Conservation (phyloP, 1,140 invertebrate genomes). For the Lethrus apterus region DNA sequence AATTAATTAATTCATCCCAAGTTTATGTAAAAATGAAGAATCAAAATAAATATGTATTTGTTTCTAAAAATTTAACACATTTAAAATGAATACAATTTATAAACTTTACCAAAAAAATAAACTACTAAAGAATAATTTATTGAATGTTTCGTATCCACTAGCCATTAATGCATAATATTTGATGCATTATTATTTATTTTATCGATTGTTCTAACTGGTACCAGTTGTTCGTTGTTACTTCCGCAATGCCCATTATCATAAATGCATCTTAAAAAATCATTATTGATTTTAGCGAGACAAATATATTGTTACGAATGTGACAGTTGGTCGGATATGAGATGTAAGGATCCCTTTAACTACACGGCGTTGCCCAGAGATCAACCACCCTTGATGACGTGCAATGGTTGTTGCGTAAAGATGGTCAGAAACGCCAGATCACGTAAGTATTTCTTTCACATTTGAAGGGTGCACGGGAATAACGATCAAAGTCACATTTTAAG, state of each 20-base stretch:
- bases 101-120: too few relatives aligned
- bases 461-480: not conserved
- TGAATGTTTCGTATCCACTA: constrained; percentile 20
- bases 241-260: not conserved
- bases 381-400: constrained; percentile 76
- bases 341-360: constrained; percentile 89
- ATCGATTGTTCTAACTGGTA: not conserved
- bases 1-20: too few relatives aligned
- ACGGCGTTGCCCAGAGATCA: constrained; percentile 76
- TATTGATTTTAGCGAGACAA: constrained; percentile 56
- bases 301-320: constrained; percentile 92
- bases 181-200: not conserved
- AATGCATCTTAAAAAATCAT: too few relatives aligned
- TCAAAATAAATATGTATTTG: too few relatives aligned
- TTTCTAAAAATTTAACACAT: too few relatives aligned
- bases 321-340: constrained; percentile 78
- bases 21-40: too few relatives aligned
- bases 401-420: constrained; percentile 93
- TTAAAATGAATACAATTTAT: too few relatives aligned
- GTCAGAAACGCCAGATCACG: constrained; percentile 81
- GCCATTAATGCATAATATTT: constrained; percentile 12
- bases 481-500: not conserved
- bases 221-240: not conserved
- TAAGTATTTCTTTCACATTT: constrained; percentile 49
- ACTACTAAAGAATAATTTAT: too few relatives aligned